Evolutionary conservation across 2,797 vertebrate genomes (phyloP).

Genomic region (Danionella dracula): DNA sequence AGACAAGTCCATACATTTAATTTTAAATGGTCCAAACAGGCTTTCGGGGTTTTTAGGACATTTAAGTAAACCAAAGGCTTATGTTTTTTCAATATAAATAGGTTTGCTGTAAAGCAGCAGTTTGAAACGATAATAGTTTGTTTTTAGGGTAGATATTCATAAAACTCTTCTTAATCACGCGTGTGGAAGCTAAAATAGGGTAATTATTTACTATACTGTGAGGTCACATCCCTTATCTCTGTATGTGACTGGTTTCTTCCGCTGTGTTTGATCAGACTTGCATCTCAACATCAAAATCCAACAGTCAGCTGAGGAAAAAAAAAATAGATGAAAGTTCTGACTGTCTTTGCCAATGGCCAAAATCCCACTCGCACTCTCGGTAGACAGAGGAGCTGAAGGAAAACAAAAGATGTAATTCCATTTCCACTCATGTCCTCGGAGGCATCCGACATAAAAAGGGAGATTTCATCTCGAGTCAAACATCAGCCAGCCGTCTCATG

Average conservation of each 20-base stretch:
- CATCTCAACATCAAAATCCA: slow-evolving; percentile 9
- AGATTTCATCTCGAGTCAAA: slow-evolving; percentile 46
- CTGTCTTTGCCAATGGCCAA: slow-evolving; percentile 55
- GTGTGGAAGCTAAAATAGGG: too few relatives aligned
- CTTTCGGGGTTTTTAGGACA: too few relatives aligned
- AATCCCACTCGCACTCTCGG: slow-evolving; percentile 59
- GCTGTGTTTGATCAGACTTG: slow-evolving; percentile 36
- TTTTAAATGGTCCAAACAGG: too few relatives aligned
- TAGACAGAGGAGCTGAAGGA: slow-evolving; percentile 55
- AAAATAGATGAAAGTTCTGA: slow-evolving; percentile 66
- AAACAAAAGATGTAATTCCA: slow-evolving; percentile 57
- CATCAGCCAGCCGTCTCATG: slow-evolving; percentile 51
- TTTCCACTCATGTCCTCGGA: slow-evolving; percentile 39
- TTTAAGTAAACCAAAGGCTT: too few relatives aligned
- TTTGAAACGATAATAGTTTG: too few relatives aligned
- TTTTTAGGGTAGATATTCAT: too few relatives aligned
- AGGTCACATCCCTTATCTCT: slow-evolving; percentile 12
- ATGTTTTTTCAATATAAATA: too few relatives aligned
- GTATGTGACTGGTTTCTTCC: slow-evolving; percentile 57
- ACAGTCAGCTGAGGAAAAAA: slow-evolving; percentile 63
- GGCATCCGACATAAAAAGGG: slow-evolving; percentile 12
- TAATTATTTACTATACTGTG: too few relatives aligned
- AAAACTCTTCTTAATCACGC: too few relatives aligned
- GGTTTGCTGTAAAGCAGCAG: too few relatives aligned
- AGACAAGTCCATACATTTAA: too few relatives aligned